phyloP scores from a whole-genome alignment of 2,888 invertebrate genomes.

The Trichogramma evanescens region DNA sequence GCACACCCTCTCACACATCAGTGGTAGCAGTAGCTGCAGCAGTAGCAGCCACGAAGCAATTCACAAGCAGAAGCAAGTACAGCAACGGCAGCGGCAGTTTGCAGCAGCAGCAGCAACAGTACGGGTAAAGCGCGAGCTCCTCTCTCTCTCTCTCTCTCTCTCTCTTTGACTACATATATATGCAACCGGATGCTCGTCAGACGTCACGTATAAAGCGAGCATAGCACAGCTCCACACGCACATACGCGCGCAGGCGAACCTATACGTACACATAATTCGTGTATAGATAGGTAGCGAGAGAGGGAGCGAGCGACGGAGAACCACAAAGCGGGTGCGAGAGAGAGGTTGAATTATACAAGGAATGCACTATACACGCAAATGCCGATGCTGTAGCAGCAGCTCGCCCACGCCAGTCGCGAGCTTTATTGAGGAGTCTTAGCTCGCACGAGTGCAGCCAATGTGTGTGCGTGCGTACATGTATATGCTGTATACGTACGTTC shows the following conservation, averaged over 20 bases:
- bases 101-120: too few relatives aligned
- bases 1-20: background rate
- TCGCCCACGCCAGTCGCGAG: background rate
- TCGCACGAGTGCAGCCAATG: conserved; percentile 1
- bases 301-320: background rate
- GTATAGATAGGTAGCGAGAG: background rate
- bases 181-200: conserved; percentile 19
- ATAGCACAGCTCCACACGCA: background rate
- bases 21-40: too few relatives aligned
- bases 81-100: background rate
- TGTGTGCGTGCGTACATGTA: too few relatives aligned
- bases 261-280: too few relatives aligned
- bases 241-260: too few relatives aligned
- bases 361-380: conserved; percentile 36
- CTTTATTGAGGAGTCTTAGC: conserved; percentile 28
- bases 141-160: background rate
- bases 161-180: background rate
- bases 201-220: conserved; percentile 23
- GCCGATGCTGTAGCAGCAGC: conserved; percentile 7
- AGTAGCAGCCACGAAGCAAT: too few relatives aligned
- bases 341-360: conserved; percentile 31
- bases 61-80: too few relatives aligned
- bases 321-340: background rate
- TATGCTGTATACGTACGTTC: too few relatives aligned
- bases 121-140: background rate